phyloP scores from a whole-genome alignment of 2,797 vertebrate species.

The Choloepus didactylus region DNA sequence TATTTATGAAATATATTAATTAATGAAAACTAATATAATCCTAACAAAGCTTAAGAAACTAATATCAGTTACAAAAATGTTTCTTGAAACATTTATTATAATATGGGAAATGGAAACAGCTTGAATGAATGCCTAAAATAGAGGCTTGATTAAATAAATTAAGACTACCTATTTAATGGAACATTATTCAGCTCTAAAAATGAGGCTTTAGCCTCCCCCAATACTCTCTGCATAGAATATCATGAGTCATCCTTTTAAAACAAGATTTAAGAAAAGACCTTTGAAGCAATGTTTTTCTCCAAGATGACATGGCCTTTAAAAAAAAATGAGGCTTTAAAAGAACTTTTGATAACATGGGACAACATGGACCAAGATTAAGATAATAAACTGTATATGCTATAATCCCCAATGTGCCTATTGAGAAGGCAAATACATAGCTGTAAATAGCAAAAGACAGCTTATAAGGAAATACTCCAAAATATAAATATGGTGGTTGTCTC shows the following conservation, averaged over 20 bases:
- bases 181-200: slow-evolving; percentile 28
- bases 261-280: slow-evolving; percentile 12
- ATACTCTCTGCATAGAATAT: not conserved
- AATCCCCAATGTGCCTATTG: not conserved
- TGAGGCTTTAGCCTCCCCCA: not conserved
- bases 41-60: slow-evolving; percentile 44
- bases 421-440: not conserved
- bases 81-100: slow-evolving; percentile 28
- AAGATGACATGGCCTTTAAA: not conserved
- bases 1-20: not conserved
- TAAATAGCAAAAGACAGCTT: not conserved
- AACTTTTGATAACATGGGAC: slow-evolving; percentile 22
- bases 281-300: slow-evolving; percentile 7
- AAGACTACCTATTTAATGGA: not conserved
- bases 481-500: not conserved
- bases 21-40: slow-evolving; percentile 17
- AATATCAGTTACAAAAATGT: slow-evolving; percentile 12
- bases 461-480: slow-evolving; percentile 18
- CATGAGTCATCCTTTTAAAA: slow-evolving; percentile 16
- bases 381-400: not conserved
- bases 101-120: not conserved
- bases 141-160: slow-evolving; percentile 36
- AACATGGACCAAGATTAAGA: slow-evolving; percentile 3
- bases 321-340: not conserved
- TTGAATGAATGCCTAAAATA: not conserved